Conservation (phyloP, 2,113 vertebrate genomes). For the Takifugu flavidus region DNA sequence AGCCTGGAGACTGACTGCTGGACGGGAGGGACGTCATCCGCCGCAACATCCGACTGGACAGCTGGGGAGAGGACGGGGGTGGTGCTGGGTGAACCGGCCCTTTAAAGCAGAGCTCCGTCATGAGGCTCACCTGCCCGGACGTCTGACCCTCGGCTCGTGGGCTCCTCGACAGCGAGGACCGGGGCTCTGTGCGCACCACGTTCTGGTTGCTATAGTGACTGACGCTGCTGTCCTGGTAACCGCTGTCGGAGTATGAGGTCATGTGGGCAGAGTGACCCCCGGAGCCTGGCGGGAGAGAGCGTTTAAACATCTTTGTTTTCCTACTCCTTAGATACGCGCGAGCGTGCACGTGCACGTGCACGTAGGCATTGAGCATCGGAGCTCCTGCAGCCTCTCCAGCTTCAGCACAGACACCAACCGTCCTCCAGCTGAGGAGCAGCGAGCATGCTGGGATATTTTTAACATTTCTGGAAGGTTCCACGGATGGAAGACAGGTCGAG, state of each 20-base stretch:
- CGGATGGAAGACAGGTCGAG: not conserved
- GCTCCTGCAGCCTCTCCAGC: not conserved
- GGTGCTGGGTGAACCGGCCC: not conserved
- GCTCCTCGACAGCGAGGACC: constrained; percentile 80
- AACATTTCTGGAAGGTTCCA: not conserved
- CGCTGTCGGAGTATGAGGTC: constrained; percentile 97
- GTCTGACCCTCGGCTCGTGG: constrained; percentile 90
- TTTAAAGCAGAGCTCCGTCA: not conserved
- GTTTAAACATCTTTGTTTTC: not conserved
- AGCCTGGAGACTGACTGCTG: constrained; percentile 90
- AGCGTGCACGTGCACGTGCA: not conserved
- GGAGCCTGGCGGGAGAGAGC: constrained; percentile 77
- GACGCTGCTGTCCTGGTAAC: constrained; percentile 92
- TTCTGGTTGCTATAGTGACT: constrained; percentile 92
- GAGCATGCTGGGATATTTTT: not conserved
- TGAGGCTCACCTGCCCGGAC: constrained; percentile 81
- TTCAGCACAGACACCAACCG: not conserved
- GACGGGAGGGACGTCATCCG: constrained; percentile 94
- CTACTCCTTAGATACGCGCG: no score
- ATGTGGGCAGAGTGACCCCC: constrained; percentile 93
- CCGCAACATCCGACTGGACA: constrained; percentile 80
- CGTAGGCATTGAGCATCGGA: not conserved
- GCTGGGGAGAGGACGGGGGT: constrained; percentile 54
- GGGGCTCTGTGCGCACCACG: constrained; percentile 72
- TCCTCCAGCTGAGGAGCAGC: not conserved